phyloP scores from a whole-genome alignment of 2,888 invertebrate genomes.

The Polydrusus tereticollis region DNA sequence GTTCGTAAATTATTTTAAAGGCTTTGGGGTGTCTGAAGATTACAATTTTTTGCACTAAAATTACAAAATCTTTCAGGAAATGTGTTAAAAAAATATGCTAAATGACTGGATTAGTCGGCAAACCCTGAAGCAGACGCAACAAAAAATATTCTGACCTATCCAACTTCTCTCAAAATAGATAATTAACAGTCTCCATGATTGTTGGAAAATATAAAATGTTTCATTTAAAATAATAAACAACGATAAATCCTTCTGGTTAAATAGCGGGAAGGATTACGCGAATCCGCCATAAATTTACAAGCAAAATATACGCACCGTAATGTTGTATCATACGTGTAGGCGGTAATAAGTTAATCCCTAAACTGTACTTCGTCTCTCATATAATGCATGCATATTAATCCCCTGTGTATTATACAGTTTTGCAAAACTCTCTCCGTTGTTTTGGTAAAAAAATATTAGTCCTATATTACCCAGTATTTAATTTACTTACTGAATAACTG shows the following conservation, averaged over 20 bases:
- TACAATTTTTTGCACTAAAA: too few species aligned
- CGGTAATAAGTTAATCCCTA: slow-evolving; percentile 13
- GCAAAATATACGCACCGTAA: neutral
- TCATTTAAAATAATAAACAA: neutral
- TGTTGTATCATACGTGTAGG: slow-evolving; percentile 3
- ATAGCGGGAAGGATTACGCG: neutral
- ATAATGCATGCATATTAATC: slow-evolving; percentile 13
- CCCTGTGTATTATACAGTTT: slow-evolving; percentile 6
- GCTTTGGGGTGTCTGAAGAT: too few species aligned
- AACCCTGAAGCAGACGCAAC: too few species aligned
- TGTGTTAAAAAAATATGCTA: too few species aligned
- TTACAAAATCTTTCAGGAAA: too few species aligned
- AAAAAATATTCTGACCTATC: too few species aligned
- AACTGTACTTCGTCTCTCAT: slow-evolving; percentile 5
- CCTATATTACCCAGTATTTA: neutral
- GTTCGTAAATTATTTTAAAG: too few species aligned
- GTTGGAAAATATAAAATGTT: neutral
- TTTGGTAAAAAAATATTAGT: neutral
- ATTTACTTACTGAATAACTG: neutral
- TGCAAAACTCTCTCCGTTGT: slow-evolving; percentile 6
- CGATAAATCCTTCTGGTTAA: neutral
- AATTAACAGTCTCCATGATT: neutral
- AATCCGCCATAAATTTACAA: slow-evolving; percentile 12
- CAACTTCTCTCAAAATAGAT: neutral
- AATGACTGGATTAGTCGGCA: too few species aligned